Evolutionary conservation across 2,888 invertebrate genomes (phyloP).

Genomic region (Eurois occulta): DNA sequence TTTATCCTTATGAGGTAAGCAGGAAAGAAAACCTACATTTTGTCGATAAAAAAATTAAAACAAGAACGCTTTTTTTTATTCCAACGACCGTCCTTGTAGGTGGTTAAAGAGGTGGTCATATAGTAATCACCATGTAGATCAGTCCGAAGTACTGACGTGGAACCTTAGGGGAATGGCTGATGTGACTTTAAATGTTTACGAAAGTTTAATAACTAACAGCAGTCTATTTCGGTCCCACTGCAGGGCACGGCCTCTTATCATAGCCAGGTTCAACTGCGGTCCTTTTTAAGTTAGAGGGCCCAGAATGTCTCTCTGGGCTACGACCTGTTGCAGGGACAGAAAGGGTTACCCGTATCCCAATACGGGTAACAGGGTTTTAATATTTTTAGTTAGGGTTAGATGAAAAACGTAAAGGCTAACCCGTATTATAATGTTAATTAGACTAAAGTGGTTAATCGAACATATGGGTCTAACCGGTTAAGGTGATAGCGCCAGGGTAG

Average conservation of each 20-base stretch:
- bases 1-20: neutral
- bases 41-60: neutral
- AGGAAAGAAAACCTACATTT: neutral
- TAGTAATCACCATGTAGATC: neutral
- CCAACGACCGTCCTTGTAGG: neutral
- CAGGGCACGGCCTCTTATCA: neutral
- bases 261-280: neutral
- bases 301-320: neutral
- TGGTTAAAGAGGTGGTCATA: neutral
- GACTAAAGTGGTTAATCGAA: too few species aligned
- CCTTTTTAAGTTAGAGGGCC: neutral
- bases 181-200: neutral
- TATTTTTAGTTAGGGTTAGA: too few species aligned
- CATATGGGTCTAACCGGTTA: too few species aligned
- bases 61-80: neutral
- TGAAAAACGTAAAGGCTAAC: too few species aligned
- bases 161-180: neutral
- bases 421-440: too few species aligned
- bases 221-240: neutral
- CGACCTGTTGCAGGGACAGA: neutral
- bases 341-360: neutral
- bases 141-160: neutral
- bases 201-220: neutral
- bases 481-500: too few species aligned
- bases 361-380: too few species aligned